Base-by-base conservation (phyloP, 2,797 vertebrate species). In the Babyrousa celebensis region DNA sequence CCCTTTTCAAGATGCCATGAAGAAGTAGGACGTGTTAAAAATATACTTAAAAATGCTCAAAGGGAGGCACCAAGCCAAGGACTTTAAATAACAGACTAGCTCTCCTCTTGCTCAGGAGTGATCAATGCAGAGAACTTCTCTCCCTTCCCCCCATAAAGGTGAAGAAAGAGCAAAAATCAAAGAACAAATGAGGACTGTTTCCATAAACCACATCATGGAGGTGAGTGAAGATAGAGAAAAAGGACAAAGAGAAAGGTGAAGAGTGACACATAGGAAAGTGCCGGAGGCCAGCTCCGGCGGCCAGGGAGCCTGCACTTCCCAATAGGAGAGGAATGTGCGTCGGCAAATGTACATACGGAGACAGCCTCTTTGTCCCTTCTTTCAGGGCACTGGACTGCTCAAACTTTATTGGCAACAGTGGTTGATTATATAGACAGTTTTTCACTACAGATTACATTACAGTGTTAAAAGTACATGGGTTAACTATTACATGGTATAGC, bases 11-110 rank as follows among this genome's bases (percentile, higher is more conserved):
- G 96, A 96, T 85, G 60, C 77, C 68, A n/a, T 20, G 48, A 96
- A 95, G 63, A 97, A 96, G 58, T 92, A 94, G 89, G 91, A 88
- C 86, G 67, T 86, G 89, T 89, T 82, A 92, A 96, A 97, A 95
- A 92, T 80, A 85, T 23, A 40, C 85, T 78, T 80, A 9, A 23
- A 84, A 71, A 56, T 36, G 16, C 16, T 85, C 80, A 87, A 77
- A 97, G 70, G 43, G 58, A 95, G 88, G 74, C 92, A 89, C 25
- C 29, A 23, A 67, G 89, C 92, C 96, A 96, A 91, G 29, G 67
- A 60, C 92, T 91, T 98, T 95, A 96, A 96, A 95, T 94, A 92
- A 91, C 83, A 95, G 82, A 92, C 62, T 14, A 89, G 62, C 56
- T 82, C 63, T 70, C 60, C 87, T 62, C 32, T 95, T 77, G 52